phyloP scores from a whole-genome alignment of 2,113 vertebrate species.

The Bubo blakistoni region DNA sequence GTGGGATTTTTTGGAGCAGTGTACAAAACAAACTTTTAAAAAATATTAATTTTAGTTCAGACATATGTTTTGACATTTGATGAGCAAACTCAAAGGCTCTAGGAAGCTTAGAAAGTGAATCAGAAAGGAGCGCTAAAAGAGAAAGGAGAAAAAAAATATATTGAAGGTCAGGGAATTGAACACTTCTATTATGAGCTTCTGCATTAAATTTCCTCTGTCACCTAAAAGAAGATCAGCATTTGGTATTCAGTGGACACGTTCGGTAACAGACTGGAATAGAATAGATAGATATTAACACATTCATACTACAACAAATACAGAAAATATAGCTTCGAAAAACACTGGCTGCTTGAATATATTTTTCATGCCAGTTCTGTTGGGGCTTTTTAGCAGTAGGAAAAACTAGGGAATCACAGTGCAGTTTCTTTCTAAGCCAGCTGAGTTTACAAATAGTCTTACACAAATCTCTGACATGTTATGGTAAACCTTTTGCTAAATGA shows the following conservation, averaged over 20 bases:
- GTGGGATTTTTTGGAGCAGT: not conserved
- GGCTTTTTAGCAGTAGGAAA: not conserved
- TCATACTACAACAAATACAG: not conserved
- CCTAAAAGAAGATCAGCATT: not conserved
- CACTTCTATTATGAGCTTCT: not conserved
- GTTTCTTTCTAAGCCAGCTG: not conserved
- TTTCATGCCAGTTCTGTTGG: not conserved
- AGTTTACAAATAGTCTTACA: not conserved
- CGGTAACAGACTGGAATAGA: not conserved
- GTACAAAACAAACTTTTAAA: not conserved
- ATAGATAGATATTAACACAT: not conserved
- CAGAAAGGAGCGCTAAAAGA: not conserved
- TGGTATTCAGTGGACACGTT: not conserved
- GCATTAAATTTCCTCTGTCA: not conserved
- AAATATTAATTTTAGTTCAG: not conserved
- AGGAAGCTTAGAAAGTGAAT: not conserved
- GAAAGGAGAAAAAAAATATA: not conserved
- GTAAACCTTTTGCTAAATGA: not conserved
- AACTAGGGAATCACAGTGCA: not conserved
- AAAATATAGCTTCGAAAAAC: not conserved
- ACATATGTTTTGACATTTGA: not conserved
- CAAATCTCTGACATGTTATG: not conserved
- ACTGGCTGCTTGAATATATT: not conserved
- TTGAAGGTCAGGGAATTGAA: not conserved
- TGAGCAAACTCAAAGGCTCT: not conserved